Conservation (phyloP, 2,113 vertebrate genomes). For the Leucosticte australis region DNA sequence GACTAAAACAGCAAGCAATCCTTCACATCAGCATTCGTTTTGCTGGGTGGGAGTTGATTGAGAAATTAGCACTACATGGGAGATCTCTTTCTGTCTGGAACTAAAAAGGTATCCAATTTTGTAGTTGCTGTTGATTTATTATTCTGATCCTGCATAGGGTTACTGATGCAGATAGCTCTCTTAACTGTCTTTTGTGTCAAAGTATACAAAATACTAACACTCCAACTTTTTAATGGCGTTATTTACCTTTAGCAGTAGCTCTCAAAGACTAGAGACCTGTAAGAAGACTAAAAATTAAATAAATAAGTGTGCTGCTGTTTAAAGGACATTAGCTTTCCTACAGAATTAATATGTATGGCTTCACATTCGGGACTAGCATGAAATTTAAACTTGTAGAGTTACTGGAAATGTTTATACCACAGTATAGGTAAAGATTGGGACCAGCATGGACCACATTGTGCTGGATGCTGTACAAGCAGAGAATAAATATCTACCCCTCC, state of each 20-base stretch:
- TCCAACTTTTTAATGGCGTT: not conserved
- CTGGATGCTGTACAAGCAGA: not conserved
- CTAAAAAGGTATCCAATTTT: not conserved
- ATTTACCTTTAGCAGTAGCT: not conserved
- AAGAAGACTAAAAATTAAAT: not conserved
- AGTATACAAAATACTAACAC: not conserved
- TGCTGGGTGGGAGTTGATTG: not conserved
- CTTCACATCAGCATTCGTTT: not conserved
- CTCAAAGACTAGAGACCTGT: not conserved
- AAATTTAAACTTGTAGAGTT: not conserved
- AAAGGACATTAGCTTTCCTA: not conserved
- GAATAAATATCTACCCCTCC: not conserved
- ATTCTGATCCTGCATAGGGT: not conserved
- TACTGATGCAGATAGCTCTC: not conserved
- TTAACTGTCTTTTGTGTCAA: conserved; percentile 17
- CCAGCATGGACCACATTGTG: not conserved
- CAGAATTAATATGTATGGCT: not conserved
- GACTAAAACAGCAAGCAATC: not conserved
- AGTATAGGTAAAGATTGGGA: not conserved
- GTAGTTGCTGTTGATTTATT: not conserved
- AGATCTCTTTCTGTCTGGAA: not conserved
- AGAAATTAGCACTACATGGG: not conserved
- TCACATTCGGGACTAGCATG: not conserved
- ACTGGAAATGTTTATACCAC: not conserved
- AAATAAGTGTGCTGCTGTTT: not conserved